phyloP scores from a whole-genome alignment of 2,113 vertebrate genomes.

The Pyrgilauda ruficollis region DNA sequence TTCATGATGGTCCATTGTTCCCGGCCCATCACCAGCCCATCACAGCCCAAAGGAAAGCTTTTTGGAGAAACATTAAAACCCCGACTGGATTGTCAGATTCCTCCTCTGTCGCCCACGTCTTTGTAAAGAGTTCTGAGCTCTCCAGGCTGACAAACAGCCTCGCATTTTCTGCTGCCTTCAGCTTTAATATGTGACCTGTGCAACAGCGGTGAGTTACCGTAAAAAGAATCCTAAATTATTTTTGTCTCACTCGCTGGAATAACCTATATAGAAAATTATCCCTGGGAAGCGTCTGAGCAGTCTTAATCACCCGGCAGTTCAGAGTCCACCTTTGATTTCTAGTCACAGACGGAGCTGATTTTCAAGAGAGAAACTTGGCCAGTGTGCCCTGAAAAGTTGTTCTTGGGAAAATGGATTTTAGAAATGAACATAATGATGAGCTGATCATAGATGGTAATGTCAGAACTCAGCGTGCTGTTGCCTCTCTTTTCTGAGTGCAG shows the following conservation, averaged over 20 bases:
- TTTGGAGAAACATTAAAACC: neutral
- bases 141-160: neutral
- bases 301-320: neutral
- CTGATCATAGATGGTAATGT: neutral
- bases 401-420: neutral
- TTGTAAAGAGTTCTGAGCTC: neutral
- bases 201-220: neutral
- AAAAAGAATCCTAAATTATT: neutral
- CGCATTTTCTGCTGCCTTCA: neutral
- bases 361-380: conserved; percentile 14
- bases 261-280: neutral
- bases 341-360: neutral
- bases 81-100: neutral
- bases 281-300: neutral
- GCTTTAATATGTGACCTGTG: neutral
- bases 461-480: neutral
- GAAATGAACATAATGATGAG: neutral
- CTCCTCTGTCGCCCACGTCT: neutral
- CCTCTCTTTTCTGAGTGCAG: neutral
- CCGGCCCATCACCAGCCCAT: conserved; percentile 42
- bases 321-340: neutral
- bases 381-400: neutral
- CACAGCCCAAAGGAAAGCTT: neutral
- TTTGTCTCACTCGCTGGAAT: neutral
- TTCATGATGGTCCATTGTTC: conserved; percentile 42